These are phyloP conservation scores for Torymus aiolomorphi DNA, from an alignment of 2,888 invertebrate genomes.

Conservation along the genomic window DNA sequence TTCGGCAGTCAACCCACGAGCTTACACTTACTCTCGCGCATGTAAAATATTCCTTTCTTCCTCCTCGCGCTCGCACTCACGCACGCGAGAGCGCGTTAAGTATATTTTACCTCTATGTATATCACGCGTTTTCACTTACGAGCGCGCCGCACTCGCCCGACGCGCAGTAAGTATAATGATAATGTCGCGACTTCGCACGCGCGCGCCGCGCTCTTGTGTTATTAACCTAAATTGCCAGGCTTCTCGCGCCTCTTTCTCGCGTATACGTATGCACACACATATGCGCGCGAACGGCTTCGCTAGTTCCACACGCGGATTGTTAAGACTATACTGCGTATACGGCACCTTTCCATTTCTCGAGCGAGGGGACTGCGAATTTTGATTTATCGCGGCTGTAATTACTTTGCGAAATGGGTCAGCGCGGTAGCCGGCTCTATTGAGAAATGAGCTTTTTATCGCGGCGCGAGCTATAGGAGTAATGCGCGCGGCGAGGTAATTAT, in stretches of 20 bases:
- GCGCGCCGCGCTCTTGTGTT: constrained; percentile 58
- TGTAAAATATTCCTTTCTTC: background rate
- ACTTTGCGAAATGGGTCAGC: background rate
- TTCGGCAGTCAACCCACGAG: no score
- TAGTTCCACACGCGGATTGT: constrained; percentile 44
- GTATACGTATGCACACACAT: no score
- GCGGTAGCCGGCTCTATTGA: background rate
- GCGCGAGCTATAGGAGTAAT: no score
- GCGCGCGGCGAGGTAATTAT: no score
- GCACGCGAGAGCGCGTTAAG: background rate
- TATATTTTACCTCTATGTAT: constrained; percentile 27
- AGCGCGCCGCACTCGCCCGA: background rate
- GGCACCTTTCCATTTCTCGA: constrained; percentile 3
- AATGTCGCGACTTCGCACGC: constrained; percentile 48
- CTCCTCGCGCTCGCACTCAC: no score
- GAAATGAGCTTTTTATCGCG: no score
- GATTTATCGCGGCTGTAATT: constrained; percentile 6
- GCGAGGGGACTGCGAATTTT: background rate
- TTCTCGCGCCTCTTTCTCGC: constrained; percentile 30
- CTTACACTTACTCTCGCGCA: no score
- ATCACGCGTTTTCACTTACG: constrained; percentile 41
- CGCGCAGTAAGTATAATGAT: constrained; percentile 38
- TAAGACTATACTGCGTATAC: no score
- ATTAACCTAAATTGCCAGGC: constrained; percentile 66
- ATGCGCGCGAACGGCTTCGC: constrained; percentile 30